phyloP scores from a whole-genome alignment of 2,113 vertebrate species.

The Opisthocomus hoazin region DNA sequence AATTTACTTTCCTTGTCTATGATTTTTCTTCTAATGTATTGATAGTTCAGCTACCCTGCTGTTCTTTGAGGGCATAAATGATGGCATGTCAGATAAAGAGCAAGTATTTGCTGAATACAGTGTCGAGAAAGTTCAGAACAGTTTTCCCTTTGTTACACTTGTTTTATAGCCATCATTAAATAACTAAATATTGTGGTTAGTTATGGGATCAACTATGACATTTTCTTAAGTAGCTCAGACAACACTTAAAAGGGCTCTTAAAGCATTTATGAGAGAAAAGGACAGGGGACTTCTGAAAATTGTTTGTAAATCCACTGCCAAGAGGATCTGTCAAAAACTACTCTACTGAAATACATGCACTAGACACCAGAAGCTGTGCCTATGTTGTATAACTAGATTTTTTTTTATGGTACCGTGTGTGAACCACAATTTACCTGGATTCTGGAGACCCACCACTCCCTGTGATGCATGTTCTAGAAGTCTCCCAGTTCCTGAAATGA shows the following conservation, averaged over 20 bases:
- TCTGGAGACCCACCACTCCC: neutral
- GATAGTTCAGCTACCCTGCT: neutral
- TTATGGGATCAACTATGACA: neutral
- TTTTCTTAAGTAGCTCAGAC: neutral
- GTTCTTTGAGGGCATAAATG: neutral
- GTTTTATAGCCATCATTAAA: conserved; percentile 14
- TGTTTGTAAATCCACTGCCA: conserved; percentile 40
- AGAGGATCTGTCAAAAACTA: neutral
- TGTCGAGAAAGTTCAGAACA: conserved; percentile 22
- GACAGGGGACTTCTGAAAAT: neutral
- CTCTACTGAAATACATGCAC: neutral
- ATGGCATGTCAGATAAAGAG: conserved; percentile 6
- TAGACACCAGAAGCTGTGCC: neutral
- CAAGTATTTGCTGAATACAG: neutral
- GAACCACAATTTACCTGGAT: neutral
- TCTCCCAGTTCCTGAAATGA: neutral
- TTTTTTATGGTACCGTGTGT: neutral
- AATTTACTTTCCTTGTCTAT: conserved; percentile 2
- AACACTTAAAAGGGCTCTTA: neutral
- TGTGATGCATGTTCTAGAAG: neutral
- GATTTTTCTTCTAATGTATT: neutral
- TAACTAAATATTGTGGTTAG: conserved; percentile 4
- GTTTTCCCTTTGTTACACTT: conserved; percentile 10
- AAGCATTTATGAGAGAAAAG: conserved; percentile 28
- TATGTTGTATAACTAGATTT: neutral